A percentile compares a stretch with the other conserved stretches of the same genome.
These are phyloP conservation scores for Altica lythri DNA, from an alignment of 2,888 invertebrate genomes.

Conservation along the genomic window DNA sequence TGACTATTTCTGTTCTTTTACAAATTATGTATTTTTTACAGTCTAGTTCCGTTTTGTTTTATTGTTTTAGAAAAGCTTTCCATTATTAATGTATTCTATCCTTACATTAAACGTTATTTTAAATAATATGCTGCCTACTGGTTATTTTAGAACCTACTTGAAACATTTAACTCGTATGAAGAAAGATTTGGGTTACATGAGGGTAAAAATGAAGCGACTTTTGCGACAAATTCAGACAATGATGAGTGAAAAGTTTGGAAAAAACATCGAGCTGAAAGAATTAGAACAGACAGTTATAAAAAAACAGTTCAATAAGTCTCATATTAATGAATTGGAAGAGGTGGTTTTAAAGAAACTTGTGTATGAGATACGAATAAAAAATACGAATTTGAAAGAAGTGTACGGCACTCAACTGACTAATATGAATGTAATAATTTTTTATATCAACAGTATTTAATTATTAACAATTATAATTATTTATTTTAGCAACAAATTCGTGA, in stretches of 20 bases:
- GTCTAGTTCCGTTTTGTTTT: no score
- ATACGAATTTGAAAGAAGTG: slow-evolving; percentile 56
- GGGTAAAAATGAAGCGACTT: slow-evolving; percentile 61
- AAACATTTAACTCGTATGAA: slow-evolving; percentile 73
- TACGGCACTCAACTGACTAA: slow-evolving; percentile 57
- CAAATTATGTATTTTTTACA: no score
- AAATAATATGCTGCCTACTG: no score
- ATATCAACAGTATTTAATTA: background rate
- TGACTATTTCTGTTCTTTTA: no score
- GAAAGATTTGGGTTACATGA: slow-evolving; percentile 71
- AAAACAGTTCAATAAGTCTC: slow-evolving; percentile 59
- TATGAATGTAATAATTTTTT: slow-evolving; percentile 48
- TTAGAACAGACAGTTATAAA: slow-evolving; percentile 62
- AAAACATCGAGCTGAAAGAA: slow-evolving; percentile 59
- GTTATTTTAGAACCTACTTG: slow-evolving; percentile 63
- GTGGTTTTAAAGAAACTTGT: slow-evolving; percentile 62
- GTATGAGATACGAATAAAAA: slow-evolving; percentile 60
- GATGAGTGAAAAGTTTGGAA: slow-evolving; percentile 65
- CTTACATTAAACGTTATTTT: no score
- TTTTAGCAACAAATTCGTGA: slow-evolving; percentile 51
- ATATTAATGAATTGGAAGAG: slow-evolving; percentile 63
- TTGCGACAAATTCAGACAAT: slow-evolving; percentile 60
- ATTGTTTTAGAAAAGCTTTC: no score
- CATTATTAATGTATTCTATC: no score
- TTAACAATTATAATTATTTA: slow-evolving; percentile 20